These are phyloP conservation scores for Medauroidea extradentata DNA, from an alignment of 1,140 invertebrate genomes.

Conservation along the genomic window DNA sequence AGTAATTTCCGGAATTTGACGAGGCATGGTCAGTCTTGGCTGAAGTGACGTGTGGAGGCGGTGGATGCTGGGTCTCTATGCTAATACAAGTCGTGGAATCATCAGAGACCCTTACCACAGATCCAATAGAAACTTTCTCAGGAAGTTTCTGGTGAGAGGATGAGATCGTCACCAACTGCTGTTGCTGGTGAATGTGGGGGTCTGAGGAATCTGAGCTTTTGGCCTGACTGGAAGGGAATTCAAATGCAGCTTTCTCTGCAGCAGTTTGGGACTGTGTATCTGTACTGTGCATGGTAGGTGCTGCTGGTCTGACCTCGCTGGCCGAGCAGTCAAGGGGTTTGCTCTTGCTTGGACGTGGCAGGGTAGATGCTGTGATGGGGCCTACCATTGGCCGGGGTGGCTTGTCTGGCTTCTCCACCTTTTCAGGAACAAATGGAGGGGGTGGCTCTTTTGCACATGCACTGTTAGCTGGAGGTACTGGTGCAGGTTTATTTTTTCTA, in stretches of 20 bases:
- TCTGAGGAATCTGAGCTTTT: not conserved
- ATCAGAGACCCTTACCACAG: not conserved
- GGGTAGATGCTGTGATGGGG: constrained; percentile 2
- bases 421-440: not conserved
- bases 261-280: not conserved
- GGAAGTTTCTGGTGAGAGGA: not conserved
- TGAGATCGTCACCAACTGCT: not conserved
- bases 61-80: not conserved
- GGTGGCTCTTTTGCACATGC: not conserved
- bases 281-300: not conserved
- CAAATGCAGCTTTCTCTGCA: not conserved
- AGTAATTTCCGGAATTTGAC: too few relatives aligned
- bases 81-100: not conserved
- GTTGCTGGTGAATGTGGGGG: not conserved
- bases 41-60: too few relatives aligned
- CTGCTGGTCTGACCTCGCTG: not conserved
- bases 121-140: not conserved
- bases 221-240: not conserved
- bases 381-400: constrained; percentile 9
- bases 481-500: constrained; percentile 34
- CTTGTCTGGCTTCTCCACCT: constrained; percentile 9
- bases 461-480: constrained; percentile 24
- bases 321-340: too few relatives aligned
- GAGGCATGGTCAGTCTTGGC: too few relatives aligned
- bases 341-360: constrained; percentile 9